phyloP scores from a whole-genome alignment of 2,888 invertebrate species.

The Apotomis turbidana region DNA sequence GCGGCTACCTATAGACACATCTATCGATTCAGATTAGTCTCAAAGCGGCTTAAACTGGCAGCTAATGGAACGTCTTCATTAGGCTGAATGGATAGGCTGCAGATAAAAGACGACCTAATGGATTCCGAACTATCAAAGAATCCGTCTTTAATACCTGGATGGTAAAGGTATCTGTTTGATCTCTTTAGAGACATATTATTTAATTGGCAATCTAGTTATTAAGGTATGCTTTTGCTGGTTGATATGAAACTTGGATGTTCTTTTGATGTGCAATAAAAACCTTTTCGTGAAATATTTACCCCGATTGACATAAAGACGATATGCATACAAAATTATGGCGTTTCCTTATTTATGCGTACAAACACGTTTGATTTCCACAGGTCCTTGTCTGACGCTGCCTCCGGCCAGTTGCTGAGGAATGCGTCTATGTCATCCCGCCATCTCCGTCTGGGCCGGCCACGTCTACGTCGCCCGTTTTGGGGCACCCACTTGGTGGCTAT shows the following conservation, averaged over 20 bases:
- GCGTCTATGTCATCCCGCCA: no score
- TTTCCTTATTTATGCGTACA: no score
- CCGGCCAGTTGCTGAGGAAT: no score
- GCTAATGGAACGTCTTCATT: slow-evolving; percentile 9
- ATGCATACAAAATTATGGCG: no score
- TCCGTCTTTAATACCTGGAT: not conserved
- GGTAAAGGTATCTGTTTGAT: slow-evolving; percentile 5
- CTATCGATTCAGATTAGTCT: not conserved
- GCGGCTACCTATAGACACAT: not conserved
- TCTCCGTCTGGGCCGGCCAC: no score
- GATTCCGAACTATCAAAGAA: slow-evolving; percentile 7
- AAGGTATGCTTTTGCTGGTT: not conserved
- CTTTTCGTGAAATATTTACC: no score
- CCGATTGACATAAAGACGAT: no score
- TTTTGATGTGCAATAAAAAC: not conserved
- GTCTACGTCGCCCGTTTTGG: no score
- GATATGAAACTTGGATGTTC: not conserved
- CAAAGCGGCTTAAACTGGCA: not conserved
- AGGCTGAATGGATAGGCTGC: slow-evolving; percentile 7
- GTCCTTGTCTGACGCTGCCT: no score
- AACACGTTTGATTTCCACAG: no score
- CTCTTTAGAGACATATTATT: slow-evolving; percentile 1
- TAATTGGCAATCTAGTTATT: not conserved
- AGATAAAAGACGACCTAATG: slow-evolving; percentile 6
- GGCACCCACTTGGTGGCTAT: no score